These are phyloP conservation scores for Melieria crassipennis DNA, from an alignment of 2,888 invertebrate genomes.

Conservation along the genomic window DNA sequence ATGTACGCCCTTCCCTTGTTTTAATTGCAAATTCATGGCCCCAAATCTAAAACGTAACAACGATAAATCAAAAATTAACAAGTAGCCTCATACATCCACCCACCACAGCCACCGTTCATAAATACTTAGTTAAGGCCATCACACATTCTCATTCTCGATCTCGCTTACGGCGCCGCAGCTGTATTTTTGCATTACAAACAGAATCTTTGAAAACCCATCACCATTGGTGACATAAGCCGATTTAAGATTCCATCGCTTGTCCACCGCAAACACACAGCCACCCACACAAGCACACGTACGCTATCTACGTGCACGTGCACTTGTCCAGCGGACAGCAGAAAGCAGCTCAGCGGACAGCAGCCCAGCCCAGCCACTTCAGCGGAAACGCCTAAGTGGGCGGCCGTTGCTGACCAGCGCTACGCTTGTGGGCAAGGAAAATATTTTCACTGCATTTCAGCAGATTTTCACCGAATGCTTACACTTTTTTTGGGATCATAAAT, in stretches of 20 bases:
- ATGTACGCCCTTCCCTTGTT: too few species aligned
- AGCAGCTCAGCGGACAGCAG: neutral
- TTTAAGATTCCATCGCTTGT: slow-evolving; percentile 50
- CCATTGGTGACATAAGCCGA: slow-evolving; percentile 63
- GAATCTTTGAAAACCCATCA: slow-evolving; percentile 40
- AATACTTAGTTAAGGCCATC: neutral
- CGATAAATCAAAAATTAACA: slow-evolving; percentile 28
- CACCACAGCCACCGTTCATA: neutral
- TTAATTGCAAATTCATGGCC: neutral
- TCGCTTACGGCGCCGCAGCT: slow-evolving; percentile 16
- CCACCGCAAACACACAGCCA: slow-evolving; percentile 34
- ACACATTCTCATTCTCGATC: slow-evolving; percentile 8
- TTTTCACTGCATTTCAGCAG: slow-evolving; percentile 60
- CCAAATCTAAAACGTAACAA: neutral
- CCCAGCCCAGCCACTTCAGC: slow-evolving; percentile 8
- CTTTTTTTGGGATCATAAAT: neutral
- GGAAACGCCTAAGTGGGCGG: slow-evolving; percentile 25
- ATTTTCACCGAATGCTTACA: slow-evolving; percentile 47
- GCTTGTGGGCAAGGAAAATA: slow-evolving; percentile 45
- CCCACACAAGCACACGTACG: slow-evolving; percentile 8
- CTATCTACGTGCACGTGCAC: too few species aligned
- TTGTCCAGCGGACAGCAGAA: neutral
- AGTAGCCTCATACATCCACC: slow-evolving; percentile 15
- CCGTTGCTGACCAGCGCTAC: neutral
- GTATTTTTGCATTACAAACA: slow-evolving; percentile 34